A percentile compares a stretch with the other conserved stretches of the same genome.
Conservation (phyloP, 2,888 invertebrate species). For the Sipha maydis region DNA sequence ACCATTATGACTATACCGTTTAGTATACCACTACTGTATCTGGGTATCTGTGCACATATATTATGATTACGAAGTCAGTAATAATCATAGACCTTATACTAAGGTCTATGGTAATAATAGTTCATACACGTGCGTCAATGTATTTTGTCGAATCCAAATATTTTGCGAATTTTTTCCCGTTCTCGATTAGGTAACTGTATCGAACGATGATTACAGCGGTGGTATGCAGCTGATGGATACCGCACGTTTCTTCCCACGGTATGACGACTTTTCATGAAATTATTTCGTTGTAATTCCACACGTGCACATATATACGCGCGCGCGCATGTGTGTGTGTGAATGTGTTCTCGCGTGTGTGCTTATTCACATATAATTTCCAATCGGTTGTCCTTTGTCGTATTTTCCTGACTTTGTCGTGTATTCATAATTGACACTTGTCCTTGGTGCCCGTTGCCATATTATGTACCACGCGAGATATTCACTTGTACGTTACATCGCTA, state of each 20-base stretch:
- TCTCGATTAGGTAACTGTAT: neutral
- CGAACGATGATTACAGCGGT: neutral
- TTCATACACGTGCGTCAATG: neutral
- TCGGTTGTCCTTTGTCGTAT: conserved; percentile 37
- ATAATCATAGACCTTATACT: too few relatives aligned
- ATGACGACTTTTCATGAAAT: conserved; percentile 38
- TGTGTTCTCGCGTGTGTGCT: neutral
- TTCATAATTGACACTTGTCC: conserved; percentile 43
- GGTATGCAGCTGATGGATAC: neutral
- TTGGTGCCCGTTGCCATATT: conserved; percentile 2
- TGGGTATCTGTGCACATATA: too few relatives aligned
- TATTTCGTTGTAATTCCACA: conserved; percentile 37
- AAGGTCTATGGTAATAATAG: neutral
- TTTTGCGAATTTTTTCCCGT: neutral
- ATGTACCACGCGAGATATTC: neutral
- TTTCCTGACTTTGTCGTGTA: conserved; percentile 36
- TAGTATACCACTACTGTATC: too few relatives aligned
- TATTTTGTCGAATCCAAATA: neutral
- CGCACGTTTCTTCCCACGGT: conserved; percentile 38
- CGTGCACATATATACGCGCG: neutral
- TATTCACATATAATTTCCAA: conserved; percentile 9
- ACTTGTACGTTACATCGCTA: neutral
- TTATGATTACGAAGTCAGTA: too few relatives aligned
- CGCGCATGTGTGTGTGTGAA: neutral
- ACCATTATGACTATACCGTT: too few relatives aligned